These are phyloP conservation scores for Oreonectes daqikongensis DNA, from an alignment of 2,797 vertebrate species.

Conservation along the genomic window DNA sequence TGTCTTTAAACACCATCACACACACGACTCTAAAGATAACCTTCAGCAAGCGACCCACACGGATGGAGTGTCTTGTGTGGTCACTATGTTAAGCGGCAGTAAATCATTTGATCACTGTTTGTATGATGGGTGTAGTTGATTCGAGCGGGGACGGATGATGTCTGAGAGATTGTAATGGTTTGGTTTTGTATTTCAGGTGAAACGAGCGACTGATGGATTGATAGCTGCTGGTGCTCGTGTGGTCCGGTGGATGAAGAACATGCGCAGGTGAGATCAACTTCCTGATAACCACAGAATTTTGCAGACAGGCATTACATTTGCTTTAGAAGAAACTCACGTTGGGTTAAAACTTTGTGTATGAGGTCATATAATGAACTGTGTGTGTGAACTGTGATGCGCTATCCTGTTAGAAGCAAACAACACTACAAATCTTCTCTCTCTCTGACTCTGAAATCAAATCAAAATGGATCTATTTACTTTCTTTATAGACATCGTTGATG, in stretches of 20 bases:
- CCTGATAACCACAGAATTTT: background rate
- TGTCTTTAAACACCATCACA: background rate
- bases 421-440: background rate
- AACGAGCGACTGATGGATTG: slow-evolving; percentile 5
- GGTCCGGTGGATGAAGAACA: slow-evolving; percentile 9
- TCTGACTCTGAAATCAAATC: too few relatives aligned
- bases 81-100: too few relatives aligned
- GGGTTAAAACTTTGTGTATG: background rate
- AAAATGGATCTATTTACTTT: too few relatives aligned
- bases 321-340: too few relatives aligned
- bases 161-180: background rate
- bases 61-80: background rate
- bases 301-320: too few relatives aligned
- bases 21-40: slow-evolving; percentile 25
- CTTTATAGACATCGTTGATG: background rate
- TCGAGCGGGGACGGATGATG: background rate
- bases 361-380: slow-evolving; percentile 26
- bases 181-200: slow-evolving; percentile 3
- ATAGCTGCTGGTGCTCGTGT: slow-evolving; percentile 2
- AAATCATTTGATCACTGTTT: too few relatives aligned
- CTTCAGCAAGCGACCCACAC: background rate
- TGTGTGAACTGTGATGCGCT: slow-evolving; percentile 15
- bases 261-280: background rate
- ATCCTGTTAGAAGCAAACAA: slow-evolving; percentile 6
- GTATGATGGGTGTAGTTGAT: too few relatives aligned